These are phyloP conservation scores for Yoshiicerus persimilis DNA, from an alignment of 1,140 invertebrate genomes.

Conservation along the genomic window DNA sequence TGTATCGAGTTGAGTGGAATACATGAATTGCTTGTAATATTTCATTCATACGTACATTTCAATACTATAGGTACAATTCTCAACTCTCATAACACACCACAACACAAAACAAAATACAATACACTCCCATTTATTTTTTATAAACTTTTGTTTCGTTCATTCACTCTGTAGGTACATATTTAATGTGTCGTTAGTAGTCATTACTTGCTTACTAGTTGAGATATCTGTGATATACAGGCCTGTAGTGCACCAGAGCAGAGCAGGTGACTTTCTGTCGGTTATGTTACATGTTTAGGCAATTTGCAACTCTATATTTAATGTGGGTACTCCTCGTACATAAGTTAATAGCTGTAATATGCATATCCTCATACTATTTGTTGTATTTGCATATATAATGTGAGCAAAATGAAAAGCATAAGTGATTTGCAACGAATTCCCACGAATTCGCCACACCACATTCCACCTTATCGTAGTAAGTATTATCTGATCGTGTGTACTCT, in stretches of 20 bases:
- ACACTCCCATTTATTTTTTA: neutral
- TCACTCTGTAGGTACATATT: neutral
- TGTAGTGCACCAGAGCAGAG: neutral
- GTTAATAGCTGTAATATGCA: no score
- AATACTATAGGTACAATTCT: no score
- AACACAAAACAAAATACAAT: neutral
- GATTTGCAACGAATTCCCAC: neutral
- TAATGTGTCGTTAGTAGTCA: neutral
- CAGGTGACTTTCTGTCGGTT: neutral
- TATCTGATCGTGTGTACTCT: neutral
- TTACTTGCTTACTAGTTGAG: no score
- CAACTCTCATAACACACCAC: no score
- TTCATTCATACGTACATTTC: neutral
- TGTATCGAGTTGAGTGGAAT: neutral
- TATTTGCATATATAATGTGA: neutral
- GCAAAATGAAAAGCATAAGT: neutral
- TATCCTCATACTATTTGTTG: neutral
- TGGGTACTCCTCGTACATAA: no score
- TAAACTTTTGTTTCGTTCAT: neutral
- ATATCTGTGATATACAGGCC: neutral
- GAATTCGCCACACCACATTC: neutral
- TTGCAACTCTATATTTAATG: neutral
- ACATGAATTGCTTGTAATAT: neutral
- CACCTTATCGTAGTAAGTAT: neutral
- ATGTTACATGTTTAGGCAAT: neutral